A percentile compares a stretch with the other conserved stretches of the same genome.
These are phyloP conservation scores for Noctua pronuba DNA, from an alignment of 2,888 invertebrate species.

Conservation along the genomic window DNA sequence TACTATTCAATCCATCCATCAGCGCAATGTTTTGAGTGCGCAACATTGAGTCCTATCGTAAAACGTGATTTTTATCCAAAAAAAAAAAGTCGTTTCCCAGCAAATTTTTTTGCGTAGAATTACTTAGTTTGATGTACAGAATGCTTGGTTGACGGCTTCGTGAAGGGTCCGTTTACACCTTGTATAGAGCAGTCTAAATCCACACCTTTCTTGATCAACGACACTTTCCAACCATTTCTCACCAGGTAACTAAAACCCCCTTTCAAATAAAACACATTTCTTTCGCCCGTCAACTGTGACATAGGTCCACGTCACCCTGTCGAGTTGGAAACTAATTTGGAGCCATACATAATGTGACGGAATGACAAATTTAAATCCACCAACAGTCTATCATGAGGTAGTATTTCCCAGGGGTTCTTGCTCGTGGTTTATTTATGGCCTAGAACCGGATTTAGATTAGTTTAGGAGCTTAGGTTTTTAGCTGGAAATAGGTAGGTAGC, in stretches of 20 bases:
- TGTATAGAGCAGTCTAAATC: conserved; percentile 1
- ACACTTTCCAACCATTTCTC: background rate
- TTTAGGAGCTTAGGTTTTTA: background rate
- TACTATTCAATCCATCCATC: no score
- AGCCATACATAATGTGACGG: conserved; percentile 32
- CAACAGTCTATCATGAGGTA: conserved; percentile 31
- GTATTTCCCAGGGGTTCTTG: conserved; percentile 37
- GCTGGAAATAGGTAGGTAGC: background rate
- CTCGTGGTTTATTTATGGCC: conserved; percentile 28
- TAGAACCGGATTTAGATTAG: conserved; percentile 20
- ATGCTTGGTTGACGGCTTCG: no score
- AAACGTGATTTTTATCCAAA: no score
- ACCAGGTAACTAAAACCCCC: background rate
- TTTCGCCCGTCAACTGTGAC: conserved; percentile 19
- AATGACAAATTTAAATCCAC: conserved; percentile 45
- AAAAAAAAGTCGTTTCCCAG: no score
- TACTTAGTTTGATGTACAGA: no score
- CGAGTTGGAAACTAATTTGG: conserved; percentile 47
- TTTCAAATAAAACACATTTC: conserved; percentile 7
- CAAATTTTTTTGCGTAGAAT: no score
- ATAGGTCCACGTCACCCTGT: conserved; percentile 21
- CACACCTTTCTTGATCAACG: background rate
- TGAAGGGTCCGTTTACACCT: no score
- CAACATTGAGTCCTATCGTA: no score
- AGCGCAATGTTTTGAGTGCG: no score